phyloP scores from a whole-genome alignment of 2,113 vertebrate genomes.

The Colinus virginianus region DNA sequence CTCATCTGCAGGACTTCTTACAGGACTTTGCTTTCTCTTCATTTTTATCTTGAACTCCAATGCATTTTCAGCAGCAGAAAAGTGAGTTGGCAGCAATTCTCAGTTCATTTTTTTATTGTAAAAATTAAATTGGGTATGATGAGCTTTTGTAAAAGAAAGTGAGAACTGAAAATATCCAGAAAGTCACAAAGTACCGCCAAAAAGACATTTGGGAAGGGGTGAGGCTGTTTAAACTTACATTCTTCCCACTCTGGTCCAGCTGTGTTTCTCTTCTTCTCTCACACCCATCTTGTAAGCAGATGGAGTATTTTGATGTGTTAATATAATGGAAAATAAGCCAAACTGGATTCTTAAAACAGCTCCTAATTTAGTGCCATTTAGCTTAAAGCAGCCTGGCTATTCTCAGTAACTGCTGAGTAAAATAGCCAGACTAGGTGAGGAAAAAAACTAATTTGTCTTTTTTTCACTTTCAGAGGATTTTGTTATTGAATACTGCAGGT shows the following conservation, averaged over 20 bases:
- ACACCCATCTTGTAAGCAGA: slow-evolving; percentile 71
- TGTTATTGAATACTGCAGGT: background rate
- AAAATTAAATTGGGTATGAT: slow-evolving; percentile 58
- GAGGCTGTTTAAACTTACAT: slow-evolving; percentile 65
- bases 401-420: slow-evolving; percentile 24
- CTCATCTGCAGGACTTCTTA: background rate
- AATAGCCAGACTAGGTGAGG: background rate
- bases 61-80: slow-evolving; percentile 35
- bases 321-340: slow-evolving; percentile 49
- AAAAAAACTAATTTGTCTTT: slow-evolving; percentile 36
- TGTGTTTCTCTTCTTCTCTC: slow-evolving; percentile 62
- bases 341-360: slow-evolving; percentile 42
- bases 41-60: slow-evolving; percentile 14
- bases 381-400: slow-evolving; percentile 10
- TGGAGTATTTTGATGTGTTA: slow-evolving; percentile 66
- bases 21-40: background rate
- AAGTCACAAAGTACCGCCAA: slow-evolving; percentile 46
- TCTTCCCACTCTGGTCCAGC: slow-evolving; percentile 58
- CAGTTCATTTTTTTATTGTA: slow-evolving; percentile 46
- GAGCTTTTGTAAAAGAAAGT: slow-evolving; percentile 55
- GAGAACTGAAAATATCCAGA: slow-evolving; percentile 70
- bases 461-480: slow-evolving; percentile 14
- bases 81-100: slow-evolving; percentile 33
- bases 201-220: slow-evolving; percentile 68
- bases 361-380: slow-evolving; percentile 45